Evolutionary conservation across 1,140 invertebrate genomes (phyloP), one percentile per base, ranked within the genome.

Genomic region (Helicoverpa armigera): DNA sequence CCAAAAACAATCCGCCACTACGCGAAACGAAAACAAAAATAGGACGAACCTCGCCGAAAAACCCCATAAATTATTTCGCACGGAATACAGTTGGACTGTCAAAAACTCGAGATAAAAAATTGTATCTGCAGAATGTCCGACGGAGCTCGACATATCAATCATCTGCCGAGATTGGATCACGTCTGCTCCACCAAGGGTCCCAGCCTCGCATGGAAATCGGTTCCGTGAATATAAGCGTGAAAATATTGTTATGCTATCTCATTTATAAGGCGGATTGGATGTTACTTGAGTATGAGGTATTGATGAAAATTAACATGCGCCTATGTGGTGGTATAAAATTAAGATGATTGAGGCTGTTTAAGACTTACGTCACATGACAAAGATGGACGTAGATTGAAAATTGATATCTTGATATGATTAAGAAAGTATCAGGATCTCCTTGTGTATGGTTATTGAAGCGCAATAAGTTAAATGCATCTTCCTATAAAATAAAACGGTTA

Each of bases 141-240:
- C 81, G 73, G 81, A 65, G 78, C 81, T 61, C 80, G 85, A 72
- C 76, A 80, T 86, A 88, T 90, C 88, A 87, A 89, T 90, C 87
- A 89, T 80, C 74, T 61, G 50, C 74, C 72, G 80, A 89, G 85
- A 90, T 90, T 89, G 88, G 84, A 87, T 87, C 82, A 83, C 82
- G 82, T 83, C 43, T 56, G 18, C 35, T 16, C 48, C 35, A 60
- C 76, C 54, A 79, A 65, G 75, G 75, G 61, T 43, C 58, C 54
- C 16, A n/a, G 11, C 18, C 53, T 58, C 63, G 53, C 16, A 79
- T 79, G 76, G 51, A 79, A 60, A 79, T 79, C 70, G 63, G 18
- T 54, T 48, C 5, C 50, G 75, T 23, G 58, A 61, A 61, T 60
- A 75, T 61, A 63, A 63, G 43, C 53, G 51, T 58, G 29, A 56